phyloP scores from a whole-genome alignment of 64 coral and sea anemone genomes.

The Actinia equina region DNA sequence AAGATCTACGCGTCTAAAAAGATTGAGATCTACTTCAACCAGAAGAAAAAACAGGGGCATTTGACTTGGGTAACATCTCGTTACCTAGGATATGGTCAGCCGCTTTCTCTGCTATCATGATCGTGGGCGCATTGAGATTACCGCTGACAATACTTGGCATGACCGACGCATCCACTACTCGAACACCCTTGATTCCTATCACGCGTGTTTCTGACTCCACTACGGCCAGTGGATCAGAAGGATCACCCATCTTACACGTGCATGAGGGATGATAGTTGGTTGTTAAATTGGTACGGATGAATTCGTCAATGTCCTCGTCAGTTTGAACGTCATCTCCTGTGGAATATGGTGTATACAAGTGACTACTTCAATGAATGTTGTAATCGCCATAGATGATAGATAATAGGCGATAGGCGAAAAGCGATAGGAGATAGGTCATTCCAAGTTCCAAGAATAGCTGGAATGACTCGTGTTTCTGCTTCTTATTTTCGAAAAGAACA shows the following conservation, averaged over 20 bases:
- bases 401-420: no score
- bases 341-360: no score
- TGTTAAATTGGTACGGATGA: constrained; percentile 2
- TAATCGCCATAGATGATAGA: no score
- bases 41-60: constrained; percentile 23
- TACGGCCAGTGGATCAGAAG: constrained; percentile 49
- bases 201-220: constrained; percentile 46
- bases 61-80: constrained; percentile 28
- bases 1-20: no score
- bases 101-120: constrained; percentile 73
- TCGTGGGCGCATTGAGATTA: constrained; percentile 73
- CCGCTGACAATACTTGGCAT: constrained; percentile 70
- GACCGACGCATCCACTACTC: constrained; percentile 64
- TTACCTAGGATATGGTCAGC: constrained; percentile 47
- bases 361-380: no score
- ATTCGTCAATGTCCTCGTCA: constrained; percentile 48
- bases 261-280: constrained; percentile 48
- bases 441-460: no score
- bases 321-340: constrained; percentile 24
- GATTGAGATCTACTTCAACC: background rate
- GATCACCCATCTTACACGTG: constrained; percentile 61
- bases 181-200: constrained; percentile 49
- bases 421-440: no score
- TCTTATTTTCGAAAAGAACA: no score
- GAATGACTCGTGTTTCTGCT: no score